Percentiles rank a stretch among this genome's conserved stretches.
phyloP scores from a whole-genome alignment of 2,113 vertebrate genomes.

The Anoplopoma fimbria region DNA sequence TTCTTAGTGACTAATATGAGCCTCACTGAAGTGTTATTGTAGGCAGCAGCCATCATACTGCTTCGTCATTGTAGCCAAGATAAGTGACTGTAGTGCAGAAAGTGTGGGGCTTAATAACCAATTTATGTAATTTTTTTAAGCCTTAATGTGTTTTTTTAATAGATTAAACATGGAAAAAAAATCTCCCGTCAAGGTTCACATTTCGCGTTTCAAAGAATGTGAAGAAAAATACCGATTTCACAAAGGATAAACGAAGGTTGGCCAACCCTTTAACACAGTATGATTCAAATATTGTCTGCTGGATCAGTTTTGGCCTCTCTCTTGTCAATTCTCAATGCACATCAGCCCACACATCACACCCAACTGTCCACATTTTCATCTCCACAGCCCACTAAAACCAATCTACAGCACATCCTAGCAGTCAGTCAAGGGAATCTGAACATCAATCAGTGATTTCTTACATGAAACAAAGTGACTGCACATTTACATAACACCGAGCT shows the following conservation, averaged over 20 bases:
- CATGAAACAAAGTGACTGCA: conserved; percentile 44
- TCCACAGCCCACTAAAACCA: conserved; percentile 14
- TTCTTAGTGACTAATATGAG: conserved; percentile 54
- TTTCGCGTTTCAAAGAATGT: neutral
- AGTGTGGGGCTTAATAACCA: neutral
- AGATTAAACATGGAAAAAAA: conserved; percentile 6
- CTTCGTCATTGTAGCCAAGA: conserved; percentile 35
- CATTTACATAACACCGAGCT: conserved; percentile 65
- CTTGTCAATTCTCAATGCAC: conserved; percentile 15
- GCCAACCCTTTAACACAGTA: neutral
- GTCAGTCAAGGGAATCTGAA: conserved; percentile 40
- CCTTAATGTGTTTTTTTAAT: neutral
- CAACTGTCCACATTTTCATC: conserved; percentile 11
- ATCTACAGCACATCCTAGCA: conserved; percentile 30
- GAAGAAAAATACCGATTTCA: neutral
- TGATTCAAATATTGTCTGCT: conserved; percentile 3
- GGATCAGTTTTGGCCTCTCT: neutral
- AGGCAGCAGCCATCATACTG: conserved; percentile 38
- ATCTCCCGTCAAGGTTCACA: neutral
- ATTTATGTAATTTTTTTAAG: conserved; percentile 25
- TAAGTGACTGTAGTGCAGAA: conserved; percentile 28
- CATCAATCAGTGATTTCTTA: conserved; percentile 51
- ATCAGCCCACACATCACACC: conserved; percentile 35
- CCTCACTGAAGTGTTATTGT: conserved; percentile 45
- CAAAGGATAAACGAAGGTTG: neutral